Percentiles rank a stretch among this genome's conserved stretches.
These are phyloP conservation scores for Brienomyrus brachyistius DNA, from an alignment of 2,113 vertebrate genomes.

Conservation along the genomic window DNA sequence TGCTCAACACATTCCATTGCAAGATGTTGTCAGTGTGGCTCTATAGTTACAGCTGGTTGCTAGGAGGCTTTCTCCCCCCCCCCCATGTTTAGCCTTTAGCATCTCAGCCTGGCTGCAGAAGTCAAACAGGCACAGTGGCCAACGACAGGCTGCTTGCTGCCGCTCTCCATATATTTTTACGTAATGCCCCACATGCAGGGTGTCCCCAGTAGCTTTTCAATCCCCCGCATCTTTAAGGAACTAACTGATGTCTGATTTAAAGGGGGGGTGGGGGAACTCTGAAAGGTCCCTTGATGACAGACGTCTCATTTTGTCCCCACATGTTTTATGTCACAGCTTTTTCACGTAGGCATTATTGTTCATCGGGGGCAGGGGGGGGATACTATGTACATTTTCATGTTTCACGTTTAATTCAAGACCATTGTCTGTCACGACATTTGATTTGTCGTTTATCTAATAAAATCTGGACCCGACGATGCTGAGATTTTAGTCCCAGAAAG, in stretches of 20 bases:
- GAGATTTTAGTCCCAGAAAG: not conserved
- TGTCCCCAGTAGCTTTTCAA: not conserved
- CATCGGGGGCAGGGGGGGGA: not conserved
- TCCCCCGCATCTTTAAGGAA: not conserved
- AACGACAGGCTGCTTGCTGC: not conserved
- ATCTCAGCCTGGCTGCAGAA: not conserved
- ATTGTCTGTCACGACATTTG: not conserved
- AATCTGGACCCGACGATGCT: not conserved
- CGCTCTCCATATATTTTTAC: not conserved
- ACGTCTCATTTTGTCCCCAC: not conserved
- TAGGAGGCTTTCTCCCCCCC: not conserved
- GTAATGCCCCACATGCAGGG: not conserved
- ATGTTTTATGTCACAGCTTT: not conserved
- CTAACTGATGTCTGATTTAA: constrained; percentile 7
- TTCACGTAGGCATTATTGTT: not conserved
- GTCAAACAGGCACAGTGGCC: not conserved
- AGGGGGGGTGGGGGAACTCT: not conserved
- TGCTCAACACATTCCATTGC: not conserved
- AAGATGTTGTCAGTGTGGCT: not conserved
- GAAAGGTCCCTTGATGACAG: constrained; percentile 1
- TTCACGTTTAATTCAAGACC: not conserved
- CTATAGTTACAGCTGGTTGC: constrained; percentile 4
- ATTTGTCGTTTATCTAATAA: not conserved
- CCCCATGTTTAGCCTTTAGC: not conserved
- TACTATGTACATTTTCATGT: not conserved